phyloP scores from a whole-genome alignment of 2,113 vertebrate species.

The Dinomys branickii region DNA sequence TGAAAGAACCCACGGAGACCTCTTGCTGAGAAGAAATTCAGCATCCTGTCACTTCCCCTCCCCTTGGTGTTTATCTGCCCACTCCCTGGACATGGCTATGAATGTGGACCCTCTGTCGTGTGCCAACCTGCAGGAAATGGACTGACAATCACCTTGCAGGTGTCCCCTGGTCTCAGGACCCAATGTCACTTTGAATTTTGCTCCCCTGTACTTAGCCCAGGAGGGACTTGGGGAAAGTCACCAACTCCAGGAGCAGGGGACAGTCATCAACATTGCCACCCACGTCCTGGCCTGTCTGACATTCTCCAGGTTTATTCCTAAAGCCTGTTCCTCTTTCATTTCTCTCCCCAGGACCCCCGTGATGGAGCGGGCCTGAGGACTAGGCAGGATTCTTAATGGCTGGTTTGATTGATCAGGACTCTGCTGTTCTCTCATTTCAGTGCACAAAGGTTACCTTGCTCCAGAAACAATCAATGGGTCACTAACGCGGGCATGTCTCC shows the following conservation, averaged over 20 bases:
- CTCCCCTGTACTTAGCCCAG: neutral
- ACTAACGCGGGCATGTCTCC: neutral
- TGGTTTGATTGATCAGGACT: slow-evolving; percentile 47
- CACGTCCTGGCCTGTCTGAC: neutral
- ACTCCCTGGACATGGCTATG: fast-evolving
- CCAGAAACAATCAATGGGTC: slow-evolving; percentile 29
- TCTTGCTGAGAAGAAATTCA: neutral
- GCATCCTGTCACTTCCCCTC: neutral
- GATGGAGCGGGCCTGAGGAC: neutral
- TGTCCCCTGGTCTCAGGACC: neutral
- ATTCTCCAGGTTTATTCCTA: fast-evolving
- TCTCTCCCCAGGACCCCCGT: neutral
- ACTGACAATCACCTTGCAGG: neutral
- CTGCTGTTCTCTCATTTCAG: neutral
- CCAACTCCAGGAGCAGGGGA: neutral
- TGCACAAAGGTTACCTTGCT: slow-evolving; percentile 47
- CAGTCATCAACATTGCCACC: neutral
- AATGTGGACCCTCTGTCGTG: fast-evolving
- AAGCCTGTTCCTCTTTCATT: neutral
- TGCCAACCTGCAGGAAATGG: neutral
- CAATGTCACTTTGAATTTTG: neutral
- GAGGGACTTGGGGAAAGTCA: neutral
- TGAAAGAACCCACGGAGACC: neutral
- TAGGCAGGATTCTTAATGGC: neutral
- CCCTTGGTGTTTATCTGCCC: fast-evolving